Evolutionary conservation across 92 coral and sea anemone species (phyloP).

Genomic region (Porites cylindrica): DNA sequence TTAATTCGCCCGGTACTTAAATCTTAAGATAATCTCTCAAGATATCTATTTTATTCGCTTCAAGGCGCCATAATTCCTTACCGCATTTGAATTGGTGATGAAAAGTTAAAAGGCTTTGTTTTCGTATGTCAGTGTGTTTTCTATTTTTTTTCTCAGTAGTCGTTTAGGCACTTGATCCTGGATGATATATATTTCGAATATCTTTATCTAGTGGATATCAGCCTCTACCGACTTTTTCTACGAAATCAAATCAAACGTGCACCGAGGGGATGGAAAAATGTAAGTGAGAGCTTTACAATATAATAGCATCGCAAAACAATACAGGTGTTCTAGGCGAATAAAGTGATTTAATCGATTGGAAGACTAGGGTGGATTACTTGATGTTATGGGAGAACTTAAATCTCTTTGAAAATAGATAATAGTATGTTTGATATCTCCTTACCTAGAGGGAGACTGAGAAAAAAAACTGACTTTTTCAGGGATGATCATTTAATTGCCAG

Average conservation of each 20-base stretch:
- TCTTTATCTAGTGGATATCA: neutral
- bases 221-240: neutral
- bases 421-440: too few species aligned
- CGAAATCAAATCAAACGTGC: neutral
- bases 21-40: conserved; percentile 29
- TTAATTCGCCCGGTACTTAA: neutral
- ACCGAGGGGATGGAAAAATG: neutral
- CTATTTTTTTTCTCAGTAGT: neutral
- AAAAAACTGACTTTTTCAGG: too few species aligned
- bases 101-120: conserved; percentile 5
- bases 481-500: too few species aligned
- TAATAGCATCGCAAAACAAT: neutral
- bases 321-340: neutral
- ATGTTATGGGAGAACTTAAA: too few species aligned
- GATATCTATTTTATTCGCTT: conserved; percentile 24
- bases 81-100: conserved; percentile 14
- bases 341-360: too few species aligned
- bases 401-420: too few species aligned
- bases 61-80: conserved; percentile 8
- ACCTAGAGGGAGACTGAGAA: too few species aligned
- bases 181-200: neutral
- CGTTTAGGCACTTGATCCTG: neutral
- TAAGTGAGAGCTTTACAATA: neutral
- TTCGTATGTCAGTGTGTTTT: neutral
- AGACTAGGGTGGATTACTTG: too few species aligned